These are phyloP conservation scores for Epinotia brunnichana DNA, from an alignment of 2,888 invertebrate species.

Conservation along the genomic window DNA sequence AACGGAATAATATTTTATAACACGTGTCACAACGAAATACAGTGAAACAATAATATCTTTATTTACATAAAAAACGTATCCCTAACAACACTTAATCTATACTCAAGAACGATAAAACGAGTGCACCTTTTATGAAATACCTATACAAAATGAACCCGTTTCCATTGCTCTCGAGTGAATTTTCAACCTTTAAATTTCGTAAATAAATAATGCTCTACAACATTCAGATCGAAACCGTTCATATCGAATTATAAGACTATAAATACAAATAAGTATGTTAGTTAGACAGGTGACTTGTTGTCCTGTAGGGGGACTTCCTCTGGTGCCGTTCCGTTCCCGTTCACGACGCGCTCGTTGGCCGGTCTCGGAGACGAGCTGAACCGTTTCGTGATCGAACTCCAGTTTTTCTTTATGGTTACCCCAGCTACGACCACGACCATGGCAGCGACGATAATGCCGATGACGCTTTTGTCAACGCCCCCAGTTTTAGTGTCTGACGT, in stretches of 20 bases:
- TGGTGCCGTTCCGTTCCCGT: conserved; percentile 66
- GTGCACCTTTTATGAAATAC: not conserved
- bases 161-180: conserved; percentile 4
- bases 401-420: conserved; percentile 83
- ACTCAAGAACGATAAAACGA: not conserved
- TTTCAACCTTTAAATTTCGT: conserved; percentile 41
- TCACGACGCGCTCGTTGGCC: conserved; percentile 63
- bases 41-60: conserved; percentile 32
- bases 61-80: conserved; percentile 40
- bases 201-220: conserved; percentile 58
- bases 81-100: conserved; percentile 41
- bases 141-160: not conserved
- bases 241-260: conserved; percentile 47
- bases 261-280: conserved; percentile 18
- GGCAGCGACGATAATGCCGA: conserved; percentile 81
- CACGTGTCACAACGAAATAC: conserved; percentile 21
- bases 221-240: conserved; percentile 75
- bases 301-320: conserved; percentile 78
- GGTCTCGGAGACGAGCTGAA: conserved; percentile 71
- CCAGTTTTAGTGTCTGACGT: conserved; percentile 66
- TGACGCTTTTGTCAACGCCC: conserved; percentile 81
- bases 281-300: conserved; percentile 75
- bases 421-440: conserved; percentile 80
- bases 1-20: conserved; percentile 23
- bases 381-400: conserved; percentile 77